Percentiles rank a stretch among this genome's conserved stretches.
phyloP scores from a whole-genome alignment of 2,888 invertebrate species.

The Sinopyrophorus schimmeli region DNA sequence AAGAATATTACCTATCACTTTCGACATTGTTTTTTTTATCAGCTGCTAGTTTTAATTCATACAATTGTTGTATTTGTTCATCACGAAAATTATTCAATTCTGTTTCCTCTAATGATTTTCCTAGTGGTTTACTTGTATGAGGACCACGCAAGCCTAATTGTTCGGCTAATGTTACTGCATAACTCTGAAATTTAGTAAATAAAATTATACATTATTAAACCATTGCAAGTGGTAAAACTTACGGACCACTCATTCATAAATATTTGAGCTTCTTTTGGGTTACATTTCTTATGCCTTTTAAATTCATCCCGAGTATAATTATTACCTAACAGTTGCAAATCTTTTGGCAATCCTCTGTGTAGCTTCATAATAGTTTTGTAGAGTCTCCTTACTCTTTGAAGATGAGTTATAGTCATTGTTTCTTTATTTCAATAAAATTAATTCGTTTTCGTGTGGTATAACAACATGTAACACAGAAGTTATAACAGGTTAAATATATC shows the following conservation, averaged over 20 bases:
- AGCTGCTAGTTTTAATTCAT: constrained; percentile 74
- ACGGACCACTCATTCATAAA: constrained; percentile 93
- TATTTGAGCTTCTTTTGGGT: constrained; percentile 67
- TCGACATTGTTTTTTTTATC: not conserved
- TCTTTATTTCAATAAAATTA: not conserved
- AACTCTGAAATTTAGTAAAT: constrained; percentile 61
- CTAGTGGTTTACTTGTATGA: constrained; percentile 66
- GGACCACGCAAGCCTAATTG: constrained; percentile 61
- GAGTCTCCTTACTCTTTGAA: constrained; percentile 58
- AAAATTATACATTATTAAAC: not conserved
- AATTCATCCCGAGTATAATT: constrained; percentile 73
- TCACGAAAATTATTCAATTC: constrained; percentile 73
- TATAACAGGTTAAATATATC: too few relatives aligned
- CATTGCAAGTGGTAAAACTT: constrained; percentile 48
- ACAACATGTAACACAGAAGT: too few relatives aligned
- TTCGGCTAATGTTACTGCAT: constrained; percentile 72
- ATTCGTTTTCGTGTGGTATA: not conserved
- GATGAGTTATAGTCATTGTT: constrained; percentile 46
- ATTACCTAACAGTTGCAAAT: constrained; percentile 61
- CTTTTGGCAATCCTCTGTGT: constrained; percentile 62
- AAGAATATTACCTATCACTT: too few relatives aligned
- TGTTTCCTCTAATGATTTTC: constrained; percentile 63
- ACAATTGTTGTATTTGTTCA: constrained; percentile 83
- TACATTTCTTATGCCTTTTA: constrained; percentile 76
- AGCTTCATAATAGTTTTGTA: constrained; percentile 66